Evolutionary conservation across 2,113 vertebrate genomes (phyloP), one percentile per base, ranked within the genome.

Genomic region (Lates calcarifer): DNA sequence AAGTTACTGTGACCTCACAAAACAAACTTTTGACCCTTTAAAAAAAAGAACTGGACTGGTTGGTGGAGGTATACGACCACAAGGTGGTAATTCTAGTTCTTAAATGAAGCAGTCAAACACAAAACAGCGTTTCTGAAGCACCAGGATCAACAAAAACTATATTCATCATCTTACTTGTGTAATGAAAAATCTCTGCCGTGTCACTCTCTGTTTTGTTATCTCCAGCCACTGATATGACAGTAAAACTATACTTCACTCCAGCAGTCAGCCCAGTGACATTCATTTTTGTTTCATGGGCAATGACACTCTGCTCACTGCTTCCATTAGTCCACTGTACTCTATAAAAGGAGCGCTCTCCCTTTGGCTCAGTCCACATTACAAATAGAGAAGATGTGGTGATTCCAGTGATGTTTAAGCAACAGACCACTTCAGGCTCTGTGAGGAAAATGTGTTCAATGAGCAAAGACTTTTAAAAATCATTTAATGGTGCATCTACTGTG

Each of bases 221-320:
- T 37, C 31, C 79, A 39, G 79, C 79, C 56, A 82, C 71, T 69
- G 79, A 64, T 45, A 10, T 75, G 15, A 75, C 56, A 56, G 18
- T 75, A 2, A 84, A 17, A 3, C 0, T 28, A 20, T 77, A 90
- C 14, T 72, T 53, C 1, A 55, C 64, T 47, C 84, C 84, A 83
- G 86, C 41, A 63, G 45, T 85, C 77, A 91, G 80, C 3, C 22
- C 6, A 63, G n/a, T 77, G 2, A 93, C 9, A 28, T 73, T 77
- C 4, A 12, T 11, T 0, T 31, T 1, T 53, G 58, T 47, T 12
- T 58, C 39, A 70, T 7, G 53, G 5, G 74, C 69, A 58, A 0
- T 45, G 0, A 10, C 0, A 13, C 0, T 31, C 7, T 1, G 0
- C 2, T 14, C 29, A 26, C 0, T 13, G 12, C 1, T 26, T 63